Base-by-base conservation (phyloP, 2,888 invertebrate species). In the Netelia fuscicornis region DNA sequence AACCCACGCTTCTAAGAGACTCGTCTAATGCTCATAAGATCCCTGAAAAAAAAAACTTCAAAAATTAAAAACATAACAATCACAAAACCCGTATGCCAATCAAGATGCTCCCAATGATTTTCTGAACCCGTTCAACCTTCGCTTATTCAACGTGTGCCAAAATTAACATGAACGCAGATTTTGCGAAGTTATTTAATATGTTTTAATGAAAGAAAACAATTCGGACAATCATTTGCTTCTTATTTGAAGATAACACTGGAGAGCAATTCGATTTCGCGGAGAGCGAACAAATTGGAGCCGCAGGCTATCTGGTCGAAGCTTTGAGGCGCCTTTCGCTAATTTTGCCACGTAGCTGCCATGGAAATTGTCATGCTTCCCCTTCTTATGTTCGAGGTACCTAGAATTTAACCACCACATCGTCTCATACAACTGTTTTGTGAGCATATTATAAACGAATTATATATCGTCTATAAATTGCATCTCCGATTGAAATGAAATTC, bases 341-440 rank as follows among this genome's bases (percentile, higher is more conserved):
- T 95, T 96, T 96, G 95, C 96, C 96, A 94, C 95, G 96, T 95
- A 96, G 96, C 94, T 96, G 96, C 95, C 95, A 95, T 94, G 96
- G 96, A 94, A 96, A 96, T 95, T 96, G 94, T 93, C 96, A 96
- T 95, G 95, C 96, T 92, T 95, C 96, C 94, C 96, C 96, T 93
- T 96, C 96, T 94, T 96, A 96, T 95, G 95, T 95, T 93, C 95
- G 96, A 96, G 96, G 96, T 96, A 96, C 94, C 94, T 93, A 91
- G 91, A 92, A 91, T 91, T 92, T 92, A 91, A 88, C 82, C 83
- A 92, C 89, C 91, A 92, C 44, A 91, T 91, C 92, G 90, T 92
- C 90, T 92, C 91, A 91, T 91, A 91, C 92, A 92, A 92, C 92
- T 91, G 90, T 92, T 92, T 91, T 93, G 93, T 93, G 91, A 92